A percentile compares a stretch with the other conserved stretches of the same genome.
Conservation (phyloP, 1,140 invertebrate genomes). For the Drosophila carrolli region DNA sequence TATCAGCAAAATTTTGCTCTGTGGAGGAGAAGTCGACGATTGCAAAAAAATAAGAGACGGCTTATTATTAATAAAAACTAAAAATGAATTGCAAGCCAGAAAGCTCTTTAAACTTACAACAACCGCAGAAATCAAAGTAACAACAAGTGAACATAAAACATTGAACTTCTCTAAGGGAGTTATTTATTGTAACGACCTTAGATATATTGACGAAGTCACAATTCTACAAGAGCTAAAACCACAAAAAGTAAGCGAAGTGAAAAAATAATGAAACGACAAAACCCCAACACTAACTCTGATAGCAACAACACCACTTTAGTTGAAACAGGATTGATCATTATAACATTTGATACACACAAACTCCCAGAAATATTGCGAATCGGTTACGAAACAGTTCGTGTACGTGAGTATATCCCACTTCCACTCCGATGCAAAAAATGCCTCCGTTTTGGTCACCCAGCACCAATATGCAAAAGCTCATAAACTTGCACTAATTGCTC, state of each 20-base stretch:
- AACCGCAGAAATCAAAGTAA: slow-evolving; percentile 7
- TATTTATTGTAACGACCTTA: slow-evolving; percentile 9
- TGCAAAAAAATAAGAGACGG: slow-evolving; percentile 4
- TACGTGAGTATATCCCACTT: not conserved
- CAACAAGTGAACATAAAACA: slow-evolving; percentile 15
- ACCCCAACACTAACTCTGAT: slow-evolving; percentile 1
- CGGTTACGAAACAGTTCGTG: slow-evolving; percentile 7
- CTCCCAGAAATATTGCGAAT: slow-evolving; percentile 3
- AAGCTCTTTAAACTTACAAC: slow-evolving; percentile 2
- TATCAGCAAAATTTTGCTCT: slow-evolving; percentile 6
- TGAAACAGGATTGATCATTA: slow-evolving; percentile 7
- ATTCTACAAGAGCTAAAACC: slow-evolving; percentile 17
- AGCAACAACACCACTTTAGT: not conserved
- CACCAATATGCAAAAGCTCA: too few relatives aligned
- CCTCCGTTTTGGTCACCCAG: not conserved
- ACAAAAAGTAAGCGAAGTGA: slow-evolving; percentile 13
- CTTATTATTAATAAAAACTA: slow-evolving; percentile 8
- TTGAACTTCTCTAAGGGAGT: too few relatives aligned
- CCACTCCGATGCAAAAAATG: slow-evolving; percentile 5
- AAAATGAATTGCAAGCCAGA: slow-evolving; percentile 8
- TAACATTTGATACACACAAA: slow-evolving; percentile 4
- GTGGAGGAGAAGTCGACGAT: slow-evolving; percentile 1
- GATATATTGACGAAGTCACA: not conserved
- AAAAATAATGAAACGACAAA: slow-evolving; percentile 16
- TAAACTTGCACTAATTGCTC: slow-evolving; percentile 5